A percentile compares a stretch with the other conserved stretches of the same genome.
phyloP scores from a whole-genome alignment of 2,797 vertebrate genomes.

The Silurus lanzhouensis region DNA sequence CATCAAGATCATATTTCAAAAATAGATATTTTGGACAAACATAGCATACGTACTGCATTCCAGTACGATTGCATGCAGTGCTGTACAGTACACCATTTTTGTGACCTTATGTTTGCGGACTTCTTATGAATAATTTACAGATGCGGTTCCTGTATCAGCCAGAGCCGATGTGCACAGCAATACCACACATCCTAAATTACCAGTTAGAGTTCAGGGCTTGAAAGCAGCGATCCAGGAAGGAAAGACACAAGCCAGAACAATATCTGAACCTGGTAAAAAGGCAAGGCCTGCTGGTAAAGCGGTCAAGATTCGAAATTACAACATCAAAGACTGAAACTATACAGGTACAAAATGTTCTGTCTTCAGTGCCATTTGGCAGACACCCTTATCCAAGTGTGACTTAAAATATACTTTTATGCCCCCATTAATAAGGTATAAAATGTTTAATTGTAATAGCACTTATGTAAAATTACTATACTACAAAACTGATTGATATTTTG shows the following conservation, averaged over 20 bases:
- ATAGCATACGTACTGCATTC: neutral
- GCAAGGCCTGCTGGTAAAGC: slow-evolving; percentile 55
- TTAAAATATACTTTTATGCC: too few species aligned
- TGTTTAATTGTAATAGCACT: too few species aligned
- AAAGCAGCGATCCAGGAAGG: slow-evolving; percentile 66
- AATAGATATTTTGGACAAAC: neutral
- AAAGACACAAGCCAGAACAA: slow-evolving; percentile 59
- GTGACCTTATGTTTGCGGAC: neutral
- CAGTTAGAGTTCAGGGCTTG: slow-evolving; percentile 63
- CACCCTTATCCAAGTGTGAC: too few species aligned
- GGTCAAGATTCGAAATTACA: slow-evolving; percentile 85
- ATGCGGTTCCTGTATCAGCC: slow-evolving; percentile 17
- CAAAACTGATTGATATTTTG: neutral
- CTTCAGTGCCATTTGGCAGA: too few species aligned
- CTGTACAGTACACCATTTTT: neutral
- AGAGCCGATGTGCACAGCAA: neutral
- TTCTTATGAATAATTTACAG: slow-evolving; percentile 34
- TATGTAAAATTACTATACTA: neutral
- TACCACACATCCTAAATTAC: slow-evolving; percentile 4
- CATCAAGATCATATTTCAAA: neutral
- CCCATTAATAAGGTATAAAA: too few species aligned
- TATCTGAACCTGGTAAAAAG: slow-evolving; percentile 55
- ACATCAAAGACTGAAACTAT: slow-evolving; percentile 78
- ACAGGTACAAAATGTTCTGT: neutral
- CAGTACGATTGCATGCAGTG: neutral